Evolutionary conservation across 2,888 invertebrate genomes (phyloP).

Genomic region (Salticus scenicus): DNA sequence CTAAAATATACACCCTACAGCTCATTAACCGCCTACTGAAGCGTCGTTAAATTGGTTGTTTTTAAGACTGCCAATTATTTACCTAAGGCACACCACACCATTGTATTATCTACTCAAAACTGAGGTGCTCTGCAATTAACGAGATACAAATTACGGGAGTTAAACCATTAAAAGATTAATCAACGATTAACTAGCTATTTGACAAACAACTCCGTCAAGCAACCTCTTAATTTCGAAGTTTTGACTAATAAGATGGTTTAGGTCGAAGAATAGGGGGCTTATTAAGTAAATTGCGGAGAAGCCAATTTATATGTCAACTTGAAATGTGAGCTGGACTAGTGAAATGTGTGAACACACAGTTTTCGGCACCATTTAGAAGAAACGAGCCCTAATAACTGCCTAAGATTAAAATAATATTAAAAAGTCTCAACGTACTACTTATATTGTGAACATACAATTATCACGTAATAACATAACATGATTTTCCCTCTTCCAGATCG

Average conservation of each 20-base stretch:
- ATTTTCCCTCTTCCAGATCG: slow-evolving; percentile 44
- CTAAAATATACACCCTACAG: slow-evolving; percentile 35
- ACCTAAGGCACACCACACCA: slow-evolving; percentile 63
- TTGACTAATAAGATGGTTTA: slow-evolving; percentile 65
- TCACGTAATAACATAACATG: slow-evolving; percentile 62
- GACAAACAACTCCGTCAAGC: slow-evolving; percentile 61
- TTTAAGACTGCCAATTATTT: slow-evolving; percentile 61
- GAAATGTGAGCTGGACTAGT: slow-evolving; percentile 51
- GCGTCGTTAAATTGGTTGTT: slow-evolving; percentile 38
- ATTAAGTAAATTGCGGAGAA: slow-evolving; percentile 65
- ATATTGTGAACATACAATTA: slow-evolving; percentile 64
- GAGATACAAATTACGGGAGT: slow-evolving; percentile 61
- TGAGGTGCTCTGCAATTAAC: slow-evolving; percentile 61
- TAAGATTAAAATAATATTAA: background rate
- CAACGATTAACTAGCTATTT: slow-evolving; percentile 67
- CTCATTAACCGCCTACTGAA: slow-evolving; percentile 11
- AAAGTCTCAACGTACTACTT: slow-evolving; percentile 45
- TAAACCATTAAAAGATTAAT: slow-evolving; percentile 69
- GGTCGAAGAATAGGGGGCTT: slow-evolving; percentile 50
- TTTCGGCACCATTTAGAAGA: slow-evolving; percentile 58
- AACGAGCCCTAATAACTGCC: slow-evolving; percentile 49
- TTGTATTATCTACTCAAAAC: slow-evolving; percentile 60
- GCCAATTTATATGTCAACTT: slow-evolving; percentile 63
- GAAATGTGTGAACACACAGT: slow-evolving; percentile 69
- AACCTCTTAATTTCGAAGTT: slow-evolving; percentile 62